Percentiles rank a stretch among this genome's conserved stretches.
These are phyloP conservation scores for Eupithecia exiguata DNA, from an alignment of 2,888 invertebrate species.

Conservation along the genomic window DNA sequence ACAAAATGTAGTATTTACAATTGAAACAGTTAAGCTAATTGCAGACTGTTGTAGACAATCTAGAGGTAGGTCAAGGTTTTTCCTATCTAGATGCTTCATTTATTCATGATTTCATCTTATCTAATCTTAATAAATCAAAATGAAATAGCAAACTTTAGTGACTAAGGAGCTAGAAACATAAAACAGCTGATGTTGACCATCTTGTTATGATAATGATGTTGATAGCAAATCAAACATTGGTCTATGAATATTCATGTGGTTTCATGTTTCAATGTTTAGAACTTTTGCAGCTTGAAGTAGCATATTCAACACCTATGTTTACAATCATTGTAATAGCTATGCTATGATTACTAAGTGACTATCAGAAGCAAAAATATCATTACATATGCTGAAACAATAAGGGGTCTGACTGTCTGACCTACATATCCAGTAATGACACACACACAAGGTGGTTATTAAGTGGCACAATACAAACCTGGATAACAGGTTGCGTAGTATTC, in stretches of 20 bases:
- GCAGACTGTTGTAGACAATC: not conserved
- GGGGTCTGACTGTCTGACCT: slow-evolving; percentile 49
- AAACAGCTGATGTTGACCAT: slow-evolving; percentile 31
- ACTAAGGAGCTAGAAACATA: slow-evolving; percentile 5
- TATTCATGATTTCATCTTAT: not conserved
- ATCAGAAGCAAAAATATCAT: slow-evolving; percentile 27
- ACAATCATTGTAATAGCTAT: slow-evolving; percentile 9
- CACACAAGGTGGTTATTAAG: slow-evolving; percentile 42
- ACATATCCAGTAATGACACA: slow-evolving; percentile 44
- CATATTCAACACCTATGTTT: slow-evolving; percentile 3
- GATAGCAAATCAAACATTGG: slow-evolving; percentile 31
- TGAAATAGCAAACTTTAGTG: not conserved
- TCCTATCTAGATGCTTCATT: not conserved
- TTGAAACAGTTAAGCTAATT: not conserved
- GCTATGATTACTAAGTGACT: slow-evolving; percentile 3
- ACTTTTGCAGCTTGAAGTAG: slow-evolving; percentile 11
- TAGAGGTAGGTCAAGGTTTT: not conserved
- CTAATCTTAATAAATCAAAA: not conserved
- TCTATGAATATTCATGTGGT: slow-evolving; percentile 31
- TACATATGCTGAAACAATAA: slow-evolving; percentile 51
- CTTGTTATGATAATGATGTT: slow-evolving; percentile 26
- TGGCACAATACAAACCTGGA: slow-evolving; percentile 85
- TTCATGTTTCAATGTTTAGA: slow-evolving; percentile 32
- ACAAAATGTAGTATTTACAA: not conserved
- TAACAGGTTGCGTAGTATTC: slow-evolving; percentile 95